phyloP scores from a whole-genome alignment of 92 coral and sea anemone genomes.

The Actinostola sp. region DNA sequence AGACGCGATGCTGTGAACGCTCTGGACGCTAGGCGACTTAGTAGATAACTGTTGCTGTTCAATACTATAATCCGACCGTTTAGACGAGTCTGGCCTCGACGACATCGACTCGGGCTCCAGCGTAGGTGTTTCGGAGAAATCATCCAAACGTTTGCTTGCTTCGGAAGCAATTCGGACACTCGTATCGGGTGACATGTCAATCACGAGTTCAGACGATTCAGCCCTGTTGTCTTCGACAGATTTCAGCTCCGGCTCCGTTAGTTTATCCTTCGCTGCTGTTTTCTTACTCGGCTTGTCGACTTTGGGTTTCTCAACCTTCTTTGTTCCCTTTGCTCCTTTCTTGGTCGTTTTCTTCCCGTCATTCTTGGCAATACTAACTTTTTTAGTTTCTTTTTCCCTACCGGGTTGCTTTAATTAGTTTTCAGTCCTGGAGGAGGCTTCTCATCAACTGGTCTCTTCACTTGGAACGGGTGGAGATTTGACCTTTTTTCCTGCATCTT shows the following conservation, averaged over 20 bases:
- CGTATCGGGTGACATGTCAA: conserved; percentile 40
- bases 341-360: conserved; percentile 12
- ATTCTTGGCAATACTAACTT: conserved; percentile 48
- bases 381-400: conserved; percentile 25
- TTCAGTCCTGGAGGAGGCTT: conserved; percentile 76
- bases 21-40: conserved; percentile 35
- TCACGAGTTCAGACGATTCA: conserved; percentile 28
- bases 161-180: conserved; percentile 83
- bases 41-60: conserved; percentile 16
- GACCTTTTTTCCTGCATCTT: conserved; percentile 22
- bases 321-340: conserved; percentile 24
- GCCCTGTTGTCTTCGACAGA: conserved; percentile 13
- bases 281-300: conserved; percentile 25
- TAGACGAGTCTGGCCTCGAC: conserved; percentile 32
- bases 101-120: conserved; percentile 42
- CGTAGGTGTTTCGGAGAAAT: conserved; percentile 42
- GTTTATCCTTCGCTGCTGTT: conserved; percentile 10
- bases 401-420: conserved; percentile 32
- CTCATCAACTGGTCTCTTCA: conserved; percentile 66
- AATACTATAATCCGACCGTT: conserved; percentile 51
- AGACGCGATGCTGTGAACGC: conserved; percentile 22
- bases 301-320: conserved; percentile 17
- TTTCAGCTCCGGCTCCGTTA: conserved; percentile 11
- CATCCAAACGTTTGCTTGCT: conserved; percentile 79
- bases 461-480: conserved; percentile 76